These are phyloP conservation scores for Ischnus inquisitorius DNA, from an alignment of 2,888 invertebrate genomes.

Conservation along the genomic window DNA sequence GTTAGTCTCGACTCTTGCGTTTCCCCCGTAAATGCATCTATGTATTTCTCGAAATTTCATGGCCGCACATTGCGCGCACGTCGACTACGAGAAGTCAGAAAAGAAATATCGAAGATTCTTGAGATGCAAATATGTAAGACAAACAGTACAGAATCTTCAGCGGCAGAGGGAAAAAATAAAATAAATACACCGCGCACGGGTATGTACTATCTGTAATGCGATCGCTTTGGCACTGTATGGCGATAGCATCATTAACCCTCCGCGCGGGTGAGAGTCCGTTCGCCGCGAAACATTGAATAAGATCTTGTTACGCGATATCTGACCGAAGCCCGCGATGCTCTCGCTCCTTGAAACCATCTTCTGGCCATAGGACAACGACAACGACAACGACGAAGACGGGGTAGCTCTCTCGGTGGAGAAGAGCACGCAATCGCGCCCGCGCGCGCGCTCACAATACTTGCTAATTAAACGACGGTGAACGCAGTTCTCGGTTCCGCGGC, in stretches of 20 bases:
- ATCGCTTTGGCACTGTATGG: slow-evolving; percentile 85
- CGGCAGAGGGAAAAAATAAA: slow-evolving; percentile 38
- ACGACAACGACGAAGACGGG: slow-evolving; percentile 39
- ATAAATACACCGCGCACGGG: slow-evolving; percentile 71
- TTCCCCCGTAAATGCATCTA: background rate
- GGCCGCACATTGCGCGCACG: background rate
- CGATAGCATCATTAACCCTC: slow-evolving; percentile 85
- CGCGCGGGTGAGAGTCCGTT: slow-evolving; percentile 54
- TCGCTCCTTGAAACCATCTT: slow-evolving; percentile 26
- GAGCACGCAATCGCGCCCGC: slow-evolving; percentile 15
- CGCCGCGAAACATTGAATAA: slow-evolving; percentile 81
- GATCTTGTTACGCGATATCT: slow-evolving; percentile 85
- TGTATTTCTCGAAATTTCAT: slow-evolving; percentile 38
- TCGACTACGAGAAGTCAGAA: background rate
- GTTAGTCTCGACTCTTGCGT: slow-evolving; percentile 36
- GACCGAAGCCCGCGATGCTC: slow-evolving; percentile 74
- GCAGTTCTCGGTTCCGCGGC: slow-evolving; percentile 52
- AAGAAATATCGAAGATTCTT: slow-evolving; percentile 33
- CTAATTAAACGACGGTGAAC: slow-evolving; percentile 83
- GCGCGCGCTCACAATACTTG: slow-evolving; percentile 81
- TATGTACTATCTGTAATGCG: slow-evolving; percentile 83
- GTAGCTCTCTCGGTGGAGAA: background rate
- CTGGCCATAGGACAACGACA: slow-evolving; percentile 32
- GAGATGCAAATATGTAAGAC: slow-evolving; percentile 40
- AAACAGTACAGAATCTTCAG: slow-evolving; percentile 41